Conservation (phyloP, 2,797 vertebrate genomes). For the Mionectes olivaceus region DNA sequence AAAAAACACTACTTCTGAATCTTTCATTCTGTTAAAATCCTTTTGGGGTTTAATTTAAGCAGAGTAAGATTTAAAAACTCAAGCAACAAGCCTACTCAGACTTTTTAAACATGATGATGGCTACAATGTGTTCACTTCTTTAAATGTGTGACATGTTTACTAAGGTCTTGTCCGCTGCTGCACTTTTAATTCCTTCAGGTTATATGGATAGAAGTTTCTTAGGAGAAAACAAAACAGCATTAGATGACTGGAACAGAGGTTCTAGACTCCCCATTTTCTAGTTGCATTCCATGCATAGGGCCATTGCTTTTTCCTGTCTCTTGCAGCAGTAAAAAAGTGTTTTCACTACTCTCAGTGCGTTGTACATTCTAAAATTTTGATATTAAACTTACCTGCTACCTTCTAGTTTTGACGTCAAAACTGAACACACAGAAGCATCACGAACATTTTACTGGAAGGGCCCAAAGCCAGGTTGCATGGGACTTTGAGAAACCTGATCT, state of each 20-base stretch:
- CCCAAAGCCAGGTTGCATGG: background rate
- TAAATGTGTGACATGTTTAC: background rate
- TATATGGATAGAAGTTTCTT: background rate
- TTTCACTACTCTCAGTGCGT: background rate
- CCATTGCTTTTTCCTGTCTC: background rate
- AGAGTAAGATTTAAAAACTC: conserved; percentile 8
- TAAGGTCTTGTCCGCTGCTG: background rate
- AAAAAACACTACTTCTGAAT: conserved; percentile 30
- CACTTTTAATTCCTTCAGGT: background rate
- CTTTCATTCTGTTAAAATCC: conserved; percentile 55
- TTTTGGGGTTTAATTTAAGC: conserved; percentile 47
- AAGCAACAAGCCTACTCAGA: background rate
- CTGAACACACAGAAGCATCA: background rate
- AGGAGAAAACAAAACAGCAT: background rate
- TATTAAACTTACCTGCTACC: background rate
- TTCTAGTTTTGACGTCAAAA: background rate
- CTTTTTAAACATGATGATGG: background rate
- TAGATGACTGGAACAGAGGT: background rate
- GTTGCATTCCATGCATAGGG: background rate
- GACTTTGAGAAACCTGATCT: background rate
- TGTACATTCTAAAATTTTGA: background rate
- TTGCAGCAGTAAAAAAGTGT: background rate
- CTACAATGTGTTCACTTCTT: background rate
- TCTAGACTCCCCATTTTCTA: background rate
- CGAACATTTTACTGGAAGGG: background rate